Conservation (phyloP, 2,888 invertebrate genomes). For the Drosophila neonasuta region DNA sequence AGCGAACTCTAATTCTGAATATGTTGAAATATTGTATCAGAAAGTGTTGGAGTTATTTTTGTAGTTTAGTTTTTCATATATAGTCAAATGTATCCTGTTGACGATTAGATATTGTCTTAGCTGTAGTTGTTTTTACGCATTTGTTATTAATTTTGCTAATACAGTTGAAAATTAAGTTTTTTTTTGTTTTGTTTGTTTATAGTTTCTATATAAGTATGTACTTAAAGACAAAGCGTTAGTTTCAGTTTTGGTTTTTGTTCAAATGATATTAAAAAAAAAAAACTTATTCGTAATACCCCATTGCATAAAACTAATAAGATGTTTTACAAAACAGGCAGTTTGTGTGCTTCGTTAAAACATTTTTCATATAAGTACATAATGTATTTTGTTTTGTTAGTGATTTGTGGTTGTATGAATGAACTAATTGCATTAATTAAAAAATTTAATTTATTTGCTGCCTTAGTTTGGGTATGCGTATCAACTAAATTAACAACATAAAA, state of each 20-base stretch:
- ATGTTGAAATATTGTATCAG: slow-evolving; percentile 26
- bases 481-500: slow-evolving; percentile 58
- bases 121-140: slow-evolving; percentile 45
- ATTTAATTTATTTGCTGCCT: slow-evolving; percentile 38
- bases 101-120: slow-evolving; percentile 68
- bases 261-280: slow-evolving; percentile 50
- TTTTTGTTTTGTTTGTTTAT: slow-evolving; percentile 31
- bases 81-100: slow-evolving; percentile 61
- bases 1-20: slow-evolving; percentile 23
- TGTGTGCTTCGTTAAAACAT: slow-evolving; percentile 65
- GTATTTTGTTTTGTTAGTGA: slow-evolving; percentile 23
- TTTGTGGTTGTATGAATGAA: slow-evolving; percentile 10
- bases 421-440: slow-evolving; percentile 29
- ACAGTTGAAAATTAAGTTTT: slow-evolving; percentile 71
- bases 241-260: slow-evolving; percentile 69
- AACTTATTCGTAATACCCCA: slow-evolving; percentile 56
- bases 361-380: slow-evolving; percentile 61
- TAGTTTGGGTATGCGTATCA: slow-evolving; percentile 49
- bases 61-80: slow-evolving; percentile 36
- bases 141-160: slow-evolving; percentile 68
- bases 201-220: slow-evolving; percentile 36
- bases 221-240: slow-evolving; percentile 74
- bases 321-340: slow-evolving; percentile 68
- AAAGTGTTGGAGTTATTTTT: slow-evolving; percentile 36
- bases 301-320: slow-evolving; percentile 44